A percentile compares a stretch with the other conserved stretches of the same genome.
phyloP scores from a whole-genome alignment of 2,888 invertebrate genomes.

The Coelopa pilipes region DNA sequence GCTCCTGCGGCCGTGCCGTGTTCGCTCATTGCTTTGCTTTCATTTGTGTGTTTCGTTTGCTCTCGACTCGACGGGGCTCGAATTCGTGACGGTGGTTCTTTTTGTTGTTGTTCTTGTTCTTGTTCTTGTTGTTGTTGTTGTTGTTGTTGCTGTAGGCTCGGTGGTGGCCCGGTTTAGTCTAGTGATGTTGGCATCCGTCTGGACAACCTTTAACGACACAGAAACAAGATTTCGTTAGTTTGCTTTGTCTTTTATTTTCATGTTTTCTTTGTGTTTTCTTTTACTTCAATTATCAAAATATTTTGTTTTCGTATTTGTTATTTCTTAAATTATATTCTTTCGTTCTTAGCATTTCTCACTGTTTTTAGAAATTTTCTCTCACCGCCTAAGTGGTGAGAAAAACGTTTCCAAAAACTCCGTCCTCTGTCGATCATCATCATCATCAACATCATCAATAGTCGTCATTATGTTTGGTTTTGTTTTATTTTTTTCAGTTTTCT shows the following conservation, averaged over 20 bases:
- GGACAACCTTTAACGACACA: constrained; percentile 73
- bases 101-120: not conserved
- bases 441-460: no score
- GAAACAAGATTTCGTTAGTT: constrained; percentile 69
- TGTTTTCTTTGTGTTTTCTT: no score
- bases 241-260: constrained; percentile 39
- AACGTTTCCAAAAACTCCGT: no score
- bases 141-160: not conserved
- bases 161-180: constrained; percentile 41
- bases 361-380: not conserved
- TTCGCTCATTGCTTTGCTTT: no score
- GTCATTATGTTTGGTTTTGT: no score
- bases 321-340: constrained; percentile 30
- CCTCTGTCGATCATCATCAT: no score
- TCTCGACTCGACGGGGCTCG: no score
- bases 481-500: no score
- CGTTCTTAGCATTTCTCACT: constrained; percentile 4
- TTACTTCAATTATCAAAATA: constrained; percentile 31
- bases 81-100: no score
- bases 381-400: not conserved
- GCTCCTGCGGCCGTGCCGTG: no score
- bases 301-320: constrained; percentile 42
- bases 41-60: not conserved
- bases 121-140: not conserved
- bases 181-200: constrained; percentile 60